phyloP scores from a whole-genome alignment of 1,140 invertebrate genomes.

The Ceratitis capitata region DNA sequence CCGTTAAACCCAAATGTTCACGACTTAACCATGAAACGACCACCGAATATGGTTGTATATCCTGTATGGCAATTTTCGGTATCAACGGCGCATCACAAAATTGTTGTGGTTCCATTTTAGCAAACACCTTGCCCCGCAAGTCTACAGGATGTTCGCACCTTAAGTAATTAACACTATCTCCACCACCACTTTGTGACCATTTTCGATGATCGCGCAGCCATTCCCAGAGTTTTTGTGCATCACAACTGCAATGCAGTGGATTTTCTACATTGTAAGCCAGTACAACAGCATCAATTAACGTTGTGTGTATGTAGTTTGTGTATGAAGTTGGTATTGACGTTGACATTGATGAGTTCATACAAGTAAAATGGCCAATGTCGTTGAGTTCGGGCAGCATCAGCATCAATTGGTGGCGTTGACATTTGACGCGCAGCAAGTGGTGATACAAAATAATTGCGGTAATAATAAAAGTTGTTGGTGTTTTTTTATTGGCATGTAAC shows the following conservation, averaged over 20 bases:
- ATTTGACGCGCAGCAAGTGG: neutral
- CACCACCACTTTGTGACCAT: constrained; percentile 63
- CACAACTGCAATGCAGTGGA: constrained; percentile 83
- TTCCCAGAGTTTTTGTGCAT: constrained; percentile 86
- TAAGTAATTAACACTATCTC: constrained; percentile 70
- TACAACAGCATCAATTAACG: neutral
- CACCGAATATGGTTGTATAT: constrained; percentile 88
- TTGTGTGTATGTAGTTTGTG: neutral
- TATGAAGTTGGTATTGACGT: neutral
- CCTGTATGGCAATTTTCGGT: constrained; percentile 83
- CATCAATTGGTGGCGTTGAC: neutral
- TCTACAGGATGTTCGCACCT: constrained; percentile 83
- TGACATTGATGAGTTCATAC: constrained; percentile 26
- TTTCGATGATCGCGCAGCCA: constrained; percentile 88
- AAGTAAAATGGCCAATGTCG: neutral
- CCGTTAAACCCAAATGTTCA: constrained; percentile 85
- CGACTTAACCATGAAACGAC: constrained; percentile 88
- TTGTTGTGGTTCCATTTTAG: constrained; percentile 79
- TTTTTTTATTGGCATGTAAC: neutral
- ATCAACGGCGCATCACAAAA: constrained; percentile 86
- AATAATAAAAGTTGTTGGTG: too few species aligned
- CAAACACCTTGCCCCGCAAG: constrained; percentile 77
- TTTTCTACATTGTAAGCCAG: constrained; percentile 73
- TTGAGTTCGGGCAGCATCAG: too few species aligned
- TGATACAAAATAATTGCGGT: neutral